Evolutionary conservation across 2,888 invertebrate species (phyloP).

Genomic region (Osedax fenrisi): DNA sequence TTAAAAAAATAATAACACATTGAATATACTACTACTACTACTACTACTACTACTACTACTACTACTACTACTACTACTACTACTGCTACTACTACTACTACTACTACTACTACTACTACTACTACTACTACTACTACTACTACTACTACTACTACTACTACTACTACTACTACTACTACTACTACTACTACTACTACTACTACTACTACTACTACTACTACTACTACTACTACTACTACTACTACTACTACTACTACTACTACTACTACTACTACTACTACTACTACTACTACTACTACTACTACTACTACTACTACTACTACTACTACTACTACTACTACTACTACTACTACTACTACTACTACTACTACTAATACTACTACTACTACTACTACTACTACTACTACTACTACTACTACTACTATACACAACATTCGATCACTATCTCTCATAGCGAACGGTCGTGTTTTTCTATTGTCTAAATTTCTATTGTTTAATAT

Average conservation of each 20-base stretch:
- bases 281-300: constrained; percentile 7
- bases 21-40: constrained; percentile 8
- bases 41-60: constrained; percentile 11
- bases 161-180: constrained; percentile 6
- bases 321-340: constrained; percentile 5
- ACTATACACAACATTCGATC: too few relatives aligned
- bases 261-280: constrained; percentile 6
- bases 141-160: neutral
- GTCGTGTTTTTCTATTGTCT: too few relatives aligned
- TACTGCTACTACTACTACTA: constrained; percentile 2
- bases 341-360: constrained; percentile 5
- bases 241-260: constrained; percentile 7
- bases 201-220: constrained; percentile 4
- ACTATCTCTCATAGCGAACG: too few relatives aligned
- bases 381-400: constrained; percentile 9
- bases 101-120: constrained; percentile 8
- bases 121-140: neutral
- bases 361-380: constrained; percentile 14
- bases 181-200: constrained; percentile 6
- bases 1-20: too few relatives aligned
- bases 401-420: constrained; percentile 13
- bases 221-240: constrained; percentile 6
- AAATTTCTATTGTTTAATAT: too few relatives aligned
- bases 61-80: neutral
- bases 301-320: constrained; percentile 9